These are phyloP conservation scores for Anas platyrhynchos DNA, from an alignment of 2,113 vertebrate genomes.

Conservation along the genomic window DNA sequence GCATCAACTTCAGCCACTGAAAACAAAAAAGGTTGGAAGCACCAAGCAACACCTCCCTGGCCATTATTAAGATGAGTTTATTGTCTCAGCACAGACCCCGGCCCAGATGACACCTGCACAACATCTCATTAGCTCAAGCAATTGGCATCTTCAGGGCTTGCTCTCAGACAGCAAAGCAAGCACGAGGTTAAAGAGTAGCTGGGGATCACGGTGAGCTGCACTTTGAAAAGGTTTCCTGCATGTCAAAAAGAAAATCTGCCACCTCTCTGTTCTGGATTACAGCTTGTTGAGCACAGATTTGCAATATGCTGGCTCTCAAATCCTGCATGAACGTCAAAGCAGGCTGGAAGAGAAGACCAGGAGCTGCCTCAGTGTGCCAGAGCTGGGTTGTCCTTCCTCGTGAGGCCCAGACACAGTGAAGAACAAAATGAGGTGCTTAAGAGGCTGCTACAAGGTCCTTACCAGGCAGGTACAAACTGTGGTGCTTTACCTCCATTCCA, in stretches of 20 bases:
- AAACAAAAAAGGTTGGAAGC: background rate
- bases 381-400: background rate
- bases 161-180: background rate
- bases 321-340: accelerated
- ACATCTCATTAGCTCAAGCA: background rate
- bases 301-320: background rate
- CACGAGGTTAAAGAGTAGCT: no score
- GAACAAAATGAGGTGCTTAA: background rate
- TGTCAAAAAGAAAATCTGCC: background rate
- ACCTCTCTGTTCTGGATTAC: background rate
- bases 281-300: background rate
- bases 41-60: background rate
- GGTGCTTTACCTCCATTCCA: background rate
- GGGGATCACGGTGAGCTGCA: background rate
- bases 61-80: background rate
- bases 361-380: no score
- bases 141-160: background rate
- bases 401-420: background rate
- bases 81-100: background rate
- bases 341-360: background rate
- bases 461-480: background rate
- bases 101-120: background rate
- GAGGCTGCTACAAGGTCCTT: background rate
- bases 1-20: background rate
- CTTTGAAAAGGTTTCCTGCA: background rate